Percentiles rank a stretch among this genome's conserved stretches.
phyloP scores from a whole-genome alignment of 2,113 vertebrate genomes.

The Trogon surrucura region DNA sequence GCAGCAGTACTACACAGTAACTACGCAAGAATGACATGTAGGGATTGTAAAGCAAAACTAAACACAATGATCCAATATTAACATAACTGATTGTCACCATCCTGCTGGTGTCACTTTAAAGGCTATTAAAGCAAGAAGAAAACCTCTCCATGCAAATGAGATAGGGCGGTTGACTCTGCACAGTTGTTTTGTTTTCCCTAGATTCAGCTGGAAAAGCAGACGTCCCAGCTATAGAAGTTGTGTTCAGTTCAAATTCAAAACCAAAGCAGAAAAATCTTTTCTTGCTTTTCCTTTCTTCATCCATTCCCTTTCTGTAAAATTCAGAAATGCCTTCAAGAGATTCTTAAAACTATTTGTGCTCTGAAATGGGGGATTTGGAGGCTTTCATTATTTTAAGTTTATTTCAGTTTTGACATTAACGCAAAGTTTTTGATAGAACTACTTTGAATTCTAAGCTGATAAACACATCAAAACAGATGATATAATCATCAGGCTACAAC shows the following conservation, averaged over 20 bases:
- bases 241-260: not conserved
- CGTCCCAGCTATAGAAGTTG: not conserved
- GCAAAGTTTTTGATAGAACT: not conserved
- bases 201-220: not conserved
- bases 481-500: not conserved
- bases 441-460: not conserved
- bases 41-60: not conserved
- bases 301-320: not conserved
- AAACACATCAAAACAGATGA: conserved; percentile 1
- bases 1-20: not conserved
- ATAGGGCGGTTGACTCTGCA: not conserved
- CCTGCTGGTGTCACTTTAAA: not conserved
- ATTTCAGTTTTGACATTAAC: not conserved
- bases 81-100: not conserved
- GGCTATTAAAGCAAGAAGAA: not conserved
- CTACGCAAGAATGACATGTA: not conserved
- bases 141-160: not conserved
- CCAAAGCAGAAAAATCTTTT: not conserved
- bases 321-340: not conserved
- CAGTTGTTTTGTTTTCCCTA: not conserved
- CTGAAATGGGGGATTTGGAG: not conserved
- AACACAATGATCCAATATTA: not conserved
- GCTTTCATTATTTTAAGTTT: conserved; percentile 30
- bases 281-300: not conserved
- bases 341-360: not conserved